Conservation (phyloP, 2,888 invertebrate genomes). For the Lutraria lutraria region DNA sequence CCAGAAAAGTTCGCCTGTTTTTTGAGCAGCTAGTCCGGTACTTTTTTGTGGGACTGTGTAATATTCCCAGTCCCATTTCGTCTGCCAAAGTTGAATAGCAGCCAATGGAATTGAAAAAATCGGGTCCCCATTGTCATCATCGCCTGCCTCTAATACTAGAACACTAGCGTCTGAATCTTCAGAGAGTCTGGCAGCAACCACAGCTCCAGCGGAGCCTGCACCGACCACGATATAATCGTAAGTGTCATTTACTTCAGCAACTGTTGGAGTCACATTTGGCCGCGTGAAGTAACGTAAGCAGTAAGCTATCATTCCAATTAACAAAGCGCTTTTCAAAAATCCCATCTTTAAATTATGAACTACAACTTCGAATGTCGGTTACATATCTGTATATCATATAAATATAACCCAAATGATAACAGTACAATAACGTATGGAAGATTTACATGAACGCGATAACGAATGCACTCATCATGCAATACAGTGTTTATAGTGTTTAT, state of each 20-base stretch:
- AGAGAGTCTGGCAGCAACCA: constrained; percentile 87
- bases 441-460: too few relatives aligned
- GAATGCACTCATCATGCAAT: too few relatives aligned
- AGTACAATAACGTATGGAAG: too few relatives aligned
- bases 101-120: constrained; percentile 87
- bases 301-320: constrained; percentile 27
- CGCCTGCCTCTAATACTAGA: constrained; percentile 87
- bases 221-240: constrained; percentile 83
- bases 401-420: too few relatives aligned
- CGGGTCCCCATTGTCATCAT: constrained; percentile 77
- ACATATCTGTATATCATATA: too few relatives aligned
- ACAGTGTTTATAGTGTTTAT: too few relatives aligned
- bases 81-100: constrained; percentile 83
- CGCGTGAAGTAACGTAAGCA: neutral
- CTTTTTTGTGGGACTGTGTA: constrained; percentile 86
- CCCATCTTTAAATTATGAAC: neutral
- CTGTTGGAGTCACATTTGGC: neutral
- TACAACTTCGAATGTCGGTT: neutral
- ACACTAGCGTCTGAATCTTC: constrained; percentile 82
- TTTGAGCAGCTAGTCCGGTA: constrained; percentile 38
- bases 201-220: constrained; percentile 88
- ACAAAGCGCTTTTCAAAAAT: neutral
- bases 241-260: constrained; percentile 22
- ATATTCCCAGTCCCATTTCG: constrained; percentile 85
- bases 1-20: constrained; percentile 92